Evolutionary conservation across 2,797 vertebrate species (phyloP), one percentile per base, ranked within the genome.

Genomic region (Lacerta bilineata): DNA sequence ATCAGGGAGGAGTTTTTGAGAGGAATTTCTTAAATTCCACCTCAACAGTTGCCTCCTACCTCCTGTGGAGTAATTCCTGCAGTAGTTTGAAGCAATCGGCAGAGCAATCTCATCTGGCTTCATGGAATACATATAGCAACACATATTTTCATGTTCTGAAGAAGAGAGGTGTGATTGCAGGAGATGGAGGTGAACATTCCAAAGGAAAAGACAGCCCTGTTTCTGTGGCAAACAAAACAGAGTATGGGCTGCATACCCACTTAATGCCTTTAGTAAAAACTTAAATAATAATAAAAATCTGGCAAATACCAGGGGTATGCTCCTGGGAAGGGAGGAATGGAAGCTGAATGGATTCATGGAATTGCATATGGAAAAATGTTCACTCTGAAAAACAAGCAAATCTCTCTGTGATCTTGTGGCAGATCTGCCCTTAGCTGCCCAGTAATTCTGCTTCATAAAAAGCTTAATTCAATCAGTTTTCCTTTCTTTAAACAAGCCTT

Each of bases 311-410:
- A n/a, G 50, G 25, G 46, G 5, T 50, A 18, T 18, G 29, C 17
- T 59, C 25, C 8, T 17, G 8, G 50, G 23, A 43, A 7, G 39
- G 25, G n/a, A 33, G n/a, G 27, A 27, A 41, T 27, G 25, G 9
- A 36, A 61, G 55, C 23, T 25, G 15, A 9, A 43, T 75, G 29
- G 29, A 5, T 25, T 27, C 33, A 39, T 29, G 39, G 68, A 74
- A 36, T 8, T 7, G 84, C 0, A 0, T 41, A 29, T 10, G 15
- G 36, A 39, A 33, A n/a, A 39, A 61, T 3, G 4, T 1, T 25
- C 17, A 1, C 43, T 43, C 1, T 25, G 41, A 9, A 27, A 33
- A 46, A 55, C 1, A 89, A 81, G 11, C 33, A 72, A 36, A 36
- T 1, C 5, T 0, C 2, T 66, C 0, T 46, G 64, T 81, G 74